A percentile compares a stretch with the other conserved stretches of the same genome.
phyloP scores from a whole-genome alignment of 2,888 invertebrate species.

The Sinohyriopsis cumingii region DNA sequence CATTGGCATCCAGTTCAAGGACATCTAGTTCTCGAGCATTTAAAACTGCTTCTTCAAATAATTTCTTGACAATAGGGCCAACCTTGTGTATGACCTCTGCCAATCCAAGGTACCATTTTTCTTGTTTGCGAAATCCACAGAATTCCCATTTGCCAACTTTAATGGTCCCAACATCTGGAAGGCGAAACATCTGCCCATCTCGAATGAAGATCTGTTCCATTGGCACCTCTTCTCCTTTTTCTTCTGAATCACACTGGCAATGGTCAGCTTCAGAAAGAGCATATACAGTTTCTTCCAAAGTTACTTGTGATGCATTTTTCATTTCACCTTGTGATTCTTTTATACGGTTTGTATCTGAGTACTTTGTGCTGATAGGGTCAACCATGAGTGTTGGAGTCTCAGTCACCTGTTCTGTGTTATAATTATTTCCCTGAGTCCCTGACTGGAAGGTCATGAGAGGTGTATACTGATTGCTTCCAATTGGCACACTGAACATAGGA shows the following conservation, averaged over 20 bases:
- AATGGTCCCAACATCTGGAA: conserved; percentile 13
- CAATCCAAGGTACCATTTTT: conserved; percentile 12
- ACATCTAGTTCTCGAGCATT: not conserved
- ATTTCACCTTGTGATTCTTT: too few relatives aligned
- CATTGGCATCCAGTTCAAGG: conserved; percentile 8
- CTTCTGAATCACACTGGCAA: conserved; percentile 1
- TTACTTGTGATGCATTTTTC: too few relatives aligned
- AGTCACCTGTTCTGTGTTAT: too few relatives aligned
- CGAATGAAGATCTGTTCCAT: conserved; percentile 21
- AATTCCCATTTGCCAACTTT: conserved; percentile 15
- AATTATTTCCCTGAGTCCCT: too few relatives aligned
- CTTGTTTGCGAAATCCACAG: conserved; percentile 14
- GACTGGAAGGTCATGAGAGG: too few relatives aligned
- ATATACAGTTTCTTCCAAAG: too few relatives aligned
- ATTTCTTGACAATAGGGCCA: not conserved
- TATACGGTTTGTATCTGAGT: too few relatives aligned
- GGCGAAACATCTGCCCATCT: conserved; percentile 23
- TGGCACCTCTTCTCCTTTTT: conserved; percentile 12
- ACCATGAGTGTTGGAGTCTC: too few relatives aligned
- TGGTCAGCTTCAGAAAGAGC: too few relatives aligned
- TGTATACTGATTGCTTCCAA: too few relatives aligned
- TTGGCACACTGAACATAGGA: too few relatives aligned
- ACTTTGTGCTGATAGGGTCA: too few relatives aligned
- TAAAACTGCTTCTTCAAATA: conserved; percentile 6
- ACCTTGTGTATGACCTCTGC: conserved; percentile 1